Evolutionary conservation across 2,113 vertebrate genomes (phyloP).

Genomic region (Platanista minor): DNA sequence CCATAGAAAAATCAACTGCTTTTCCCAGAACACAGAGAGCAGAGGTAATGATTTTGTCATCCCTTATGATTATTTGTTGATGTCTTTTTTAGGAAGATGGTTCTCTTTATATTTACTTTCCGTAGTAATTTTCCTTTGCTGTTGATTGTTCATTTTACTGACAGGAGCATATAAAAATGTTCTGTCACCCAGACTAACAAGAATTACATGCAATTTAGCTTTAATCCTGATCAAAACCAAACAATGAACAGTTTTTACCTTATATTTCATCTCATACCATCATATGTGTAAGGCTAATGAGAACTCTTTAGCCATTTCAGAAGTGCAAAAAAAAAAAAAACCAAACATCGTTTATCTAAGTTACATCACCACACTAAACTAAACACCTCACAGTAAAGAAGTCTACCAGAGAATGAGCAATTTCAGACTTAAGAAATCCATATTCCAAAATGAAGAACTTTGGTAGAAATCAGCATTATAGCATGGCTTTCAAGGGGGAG

Average conservation of each 20-base stretch:
- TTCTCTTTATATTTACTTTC: conserved; percentile 34
- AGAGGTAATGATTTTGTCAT: conserved; percentile 87
- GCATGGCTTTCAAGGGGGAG: background rate
- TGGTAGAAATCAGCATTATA: background rate
- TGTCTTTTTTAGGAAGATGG: conserved; percentile 48
- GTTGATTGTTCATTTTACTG: background rate
- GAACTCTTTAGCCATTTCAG: background rate
- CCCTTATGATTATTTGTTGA: conserved; percentile 44
- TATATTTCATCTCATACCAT: background rate
- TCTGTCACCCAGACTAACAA: background rate
- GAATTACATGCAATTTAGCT: background rate
- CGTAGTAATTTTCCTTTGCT: background rate
- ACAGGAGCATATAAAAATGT: background rate
- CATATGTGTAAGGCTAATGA: background rate
- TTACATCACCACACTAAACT: background rate
- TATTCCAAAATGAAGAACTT: background rate
- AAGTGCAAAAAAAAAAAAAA: background rate
- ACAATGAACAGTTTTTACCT: background rate
- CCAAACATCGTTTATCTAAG: background rate
- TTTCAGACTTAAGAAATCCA: background rate
- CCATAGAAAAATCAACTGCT: conserved; percentile 90
- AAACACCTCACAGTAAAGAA: background rate
- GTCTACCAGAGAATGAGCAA: background rate
- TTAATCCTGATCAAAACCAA: background rate
- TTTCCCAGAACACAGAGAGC: conserved; percentile 93